phyloP scores from a whole-genome alignment of 2,797 vertebrate species.

The Anguilla marmorata region DNA sequence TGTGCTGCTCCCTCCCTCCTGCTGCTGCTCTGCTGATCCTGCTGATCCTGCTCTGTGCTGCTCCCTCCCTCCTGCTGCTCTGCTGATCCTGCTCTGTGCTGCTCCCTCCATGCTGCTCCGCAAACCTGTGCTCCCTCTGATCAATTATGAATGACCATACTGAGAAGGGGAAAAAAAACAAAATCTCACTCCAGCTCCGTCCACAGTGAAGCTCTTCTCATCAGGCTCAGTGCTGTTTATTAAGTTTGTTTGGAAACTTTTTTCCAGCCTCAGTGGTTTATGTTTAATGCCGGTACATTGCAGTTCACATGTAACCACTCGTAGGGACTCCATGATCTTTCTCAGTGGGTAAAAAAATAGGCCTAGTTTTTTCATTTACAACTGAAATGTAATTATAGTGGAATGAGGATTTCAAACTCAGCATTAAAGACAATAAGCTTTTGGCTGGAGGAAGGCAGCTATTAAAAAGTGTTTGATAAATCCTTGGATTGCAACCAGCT shows the following conservation, averaged over 20 bases:
- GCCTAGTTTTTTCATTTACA: not conserved
- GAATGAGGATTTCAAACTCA: not conserved
- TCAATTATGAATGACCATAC: too few species aligned
- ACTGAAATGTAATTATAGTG: not conserved
- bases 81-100: not conserved
- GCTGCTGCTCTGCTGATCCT: not conserved
- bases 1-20: not conserved
- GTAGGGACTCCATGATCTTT: not conserved
- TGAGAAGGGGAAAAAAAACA: not conserved
- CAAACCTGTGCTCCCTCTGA: not conserved
- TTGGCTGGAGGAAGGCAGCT: slow-evolving; percentile 15
- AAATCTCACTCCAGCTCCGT: too few species aligned
- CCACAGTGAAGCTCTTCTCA: not conserved
- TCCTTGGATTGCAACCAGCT: not conserved
- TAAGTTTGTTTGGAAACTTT: not conserved
- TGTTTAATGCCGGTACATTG: not conserved
- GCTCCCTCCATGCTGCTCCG: not conserved
- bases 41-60: too few species aligned
- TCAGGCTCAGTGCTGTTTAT: not conserved
- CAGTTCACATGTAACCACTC: not conserved
- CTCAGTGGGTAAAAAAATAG: not conserved
- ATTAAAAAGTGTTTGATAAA: slow-evolving; percentile 14
- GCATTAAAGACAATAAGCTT: slow-evolving; percentile 3
- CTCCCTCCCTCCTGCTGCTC: not conserved
- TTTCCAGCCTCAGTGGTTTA: not conserved